Percentiles rank a stretch among this genome's conserved stretches.
Evolutionary conservation across 2,113 vertebrate species (phyloP).

Genomic region (Podarcis raffonei): DNA sequence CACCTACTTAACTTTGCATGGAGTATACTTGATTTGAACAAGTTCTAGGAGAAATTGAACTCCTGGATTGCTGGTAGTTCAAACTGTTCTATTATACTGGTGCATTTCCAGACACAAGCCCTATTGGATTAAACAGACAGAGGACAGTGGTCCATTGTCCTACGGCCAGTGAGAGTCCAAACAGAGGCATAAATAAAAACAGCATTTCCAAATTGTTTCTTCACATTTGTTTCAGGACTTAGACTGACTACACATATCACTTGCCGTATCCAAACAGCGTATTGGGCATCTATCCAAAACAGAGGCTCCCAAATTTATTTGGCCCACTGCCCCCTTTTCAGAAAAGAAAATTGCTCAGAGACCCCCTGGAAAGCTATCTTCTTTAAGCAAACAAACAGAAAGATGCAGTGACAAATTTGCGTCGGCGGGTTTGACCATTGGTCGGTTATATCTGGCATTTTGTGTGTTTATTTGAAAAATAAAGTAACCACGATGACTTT

Average conservation of each 20-base stretch:
- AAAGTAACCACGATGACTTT: too few species aligned
- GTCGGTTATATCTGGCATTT: too few species aligned
- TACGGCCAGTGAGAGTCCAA: not conserved
- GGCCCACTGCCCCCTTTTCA: too few species aligned
- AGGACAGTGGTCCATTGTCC: not conserved
- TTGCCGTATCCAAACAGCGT: not conserved
- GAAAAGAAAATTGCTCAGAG: too few species aligned
- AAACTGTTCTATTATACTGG: conserved; percentile 15
- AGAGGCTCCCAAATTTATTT: too few species aligned
- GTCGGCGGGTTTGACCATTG: too few species aligned
- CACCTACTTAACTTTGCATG: conserved; percentile 48
- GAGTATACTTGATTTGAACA: not conserved
- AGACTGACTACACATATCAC: too few species aligned
- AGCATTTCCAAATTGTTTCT: not conserved
- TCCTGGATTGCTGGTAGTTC: not conserved
- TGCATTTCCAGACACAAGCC: not conserved
- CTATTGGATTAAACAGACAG: not conserved
- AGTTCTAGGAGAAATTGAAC: not conserved
- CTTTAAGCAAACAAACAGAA: too few species aligned
- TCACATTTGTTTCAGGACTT: not conserved
- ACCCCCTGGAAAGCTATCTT: too few species aligned
- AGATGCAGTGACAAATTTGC: too few species aligned
- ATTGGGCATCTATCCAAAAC: not conserved
- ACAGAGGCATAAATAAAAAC: not conserved
- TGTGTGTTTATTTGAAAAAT: too few species aligned